Percentiles rank a stretch among this genome's conserved stretches.
Conservation (phyloP, 2,888 invertebrate genomes). For the Gymnocheta viridis region DNA sequence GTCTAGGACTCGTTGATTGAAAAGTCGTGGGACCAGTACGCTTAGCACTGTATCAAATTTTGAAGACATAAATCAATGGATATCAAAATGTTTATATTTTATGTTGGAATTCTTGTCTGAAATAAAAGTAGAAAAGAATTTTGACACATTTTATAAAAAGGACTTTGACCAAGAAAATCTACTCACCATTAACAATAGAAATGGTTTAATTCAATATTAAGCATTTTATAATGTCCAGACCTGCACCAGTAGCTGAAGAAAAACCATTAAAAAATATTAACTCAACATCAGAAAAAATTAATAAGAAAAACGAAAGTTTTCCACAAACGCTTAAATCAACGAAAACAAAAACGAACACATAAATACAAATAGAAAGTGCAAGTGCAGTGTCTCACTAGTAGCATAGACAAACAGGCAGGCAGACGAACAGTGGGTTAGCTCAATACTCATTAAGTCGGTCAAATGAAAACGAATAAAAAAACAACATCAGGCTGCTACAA, state of each 20-base stretch:
- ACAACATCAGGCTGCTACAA: conserved; percentile 49
- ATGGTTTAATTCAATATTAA: conserved; percentile 10
- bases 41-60: too few relatives aligned
- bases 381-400: conserved; percentile 76
- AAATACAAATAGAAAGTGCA: conserved; percentile 81
- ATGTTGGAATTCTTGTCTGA: too few relatives aligned
- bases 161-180: not conserved
- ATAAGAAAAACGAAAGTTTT: conserved; percentile 81
- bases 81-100: too few relatives aligned
- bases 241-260: conserved; percentile 37
- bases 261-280: conserved; percentile 39
- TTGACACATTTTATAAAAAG: too few relatives aligned
- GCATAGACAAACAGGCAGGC: conserved; percentile 13
- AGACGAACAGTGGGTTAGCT: conserved; percentile 9
- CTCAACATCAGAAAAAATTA: conserved; percentile 6
- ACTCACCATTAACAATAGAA: not conserved
- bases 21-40: too few relatives aligned
- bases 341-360: conserved; percentile 63
- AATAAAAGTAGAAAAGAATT: too few relatives aligned
- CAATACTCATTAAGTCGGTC: conserved; percentile 65
- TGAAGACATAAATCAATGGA: too few relatives aligned
- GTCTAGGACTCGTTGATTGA: too few relatives aligned
- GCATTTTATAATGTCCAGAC: conserved; percentile 57
- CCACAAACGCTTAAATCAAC: conserved; percentile 71
- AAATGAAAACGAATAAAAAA: conserved; percentile 53